Base-by-base conservation (phyloP, 2,113 vertebrate genomes). In the Microtus ochrogaster region DNA sequence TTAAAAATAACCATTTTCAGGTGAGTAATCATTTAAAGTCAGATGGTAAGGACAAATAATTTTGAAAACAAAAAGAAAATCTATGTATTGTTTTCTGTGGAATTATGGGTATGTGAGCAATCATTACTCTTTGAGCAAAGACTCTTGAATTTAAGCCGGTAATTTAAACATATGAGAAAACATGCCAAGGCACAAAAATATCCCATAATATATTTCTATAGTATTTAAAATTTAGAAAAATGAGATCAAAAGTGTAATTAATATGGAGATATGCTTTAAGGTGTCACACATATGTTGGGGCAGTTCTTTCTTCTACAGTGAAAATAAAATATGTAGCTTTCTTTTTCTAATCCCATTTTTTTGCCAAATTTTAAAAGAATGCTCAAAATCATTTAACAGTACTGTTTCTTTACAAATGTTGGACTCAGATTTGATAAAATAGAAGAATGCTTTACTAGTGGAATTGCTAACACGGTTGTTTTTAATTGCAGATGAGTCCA, bases 381-480 rank as follows among this genome's bases (percentile, higher is more conserved):
- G 82, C 9, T 65, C 19, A 76, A 39, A 94, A 91, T 95, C 39
- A 89, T 70, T 74, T 58, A 96, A 89, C 39, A 76, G 4, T 70
- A 74, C 0, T 72, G 1, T 73, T 89, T 74, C 13, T 66, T 84
- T 91, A 77, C 26, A 84, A 94, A 92, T 63, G 41, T 44, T 82
- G 95, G 92, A 94, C 61, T 89, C 55, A 92, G 39, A 70, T 84
- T 94, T 92, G 39, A 96, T 36, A 97, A 95, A 96, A 78, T 66
- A 81, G 68, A 97, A 22, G 72, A 4, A 33, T 88, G 94, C 5
- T 92, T 96, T 92, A 86, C 17, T 66, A 89, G 65, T 41, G 16
- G 7, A 77, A 72, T 90, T 39, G 68, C 36, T 72, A 93, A 90
- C 13, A 77, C 3, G 16, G 76, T 85, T 79, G 89, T 78, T 39